These are phyloP conservation scores for Sipha flava DNA, from an alignment of 1,140 invertebrate genomes.

Conservation along the genomic window DNA sequence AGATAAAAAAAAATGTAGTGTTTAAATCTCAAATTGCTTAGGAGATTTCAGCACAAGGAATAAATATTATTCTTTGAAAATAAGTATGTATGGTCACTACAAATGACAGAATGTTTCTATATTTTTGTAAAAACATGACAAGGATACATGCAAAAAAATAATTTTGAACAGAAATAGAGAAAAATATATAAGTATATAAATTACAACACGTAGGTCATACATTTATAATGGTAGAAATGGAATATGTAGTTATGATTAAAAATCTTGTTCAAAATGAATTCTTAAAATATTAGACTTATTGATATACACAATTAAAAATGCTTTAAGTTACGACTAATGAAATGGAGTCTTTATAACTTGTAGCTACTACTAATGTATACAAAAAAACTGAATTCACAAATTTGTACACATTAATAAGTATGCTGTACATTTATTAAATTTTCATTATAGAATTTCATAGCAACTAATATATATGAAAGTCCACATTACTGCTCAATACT, in stretches of 20 bases:
- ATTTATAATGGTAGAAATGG: background rate
- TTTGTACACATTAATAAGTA: background rate
- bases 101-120: background rate
- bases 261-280: background rate
- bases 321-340: background rate
- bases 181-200: background rate
- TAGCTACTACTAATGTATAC: background rate
- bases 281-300: background rate
- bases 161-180: background rate
- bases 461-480: background rate
- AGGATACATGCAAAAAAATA: constrained; percentile 2
- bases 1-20: no score
- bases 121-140: constrained; percentile 16
- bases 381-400: background rate
- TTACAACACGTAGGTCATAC: background rate
- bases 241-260: background rate
- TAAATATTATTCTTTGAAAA: background rate
- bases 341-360: background rate
- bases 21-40: no score
- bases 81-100: background rate
- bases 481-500: background rate
- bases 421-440: background rate
- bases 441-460: background rate
- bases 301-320: background rate
- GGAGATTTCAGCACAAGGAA: background rate